phyloP scores from a whole-genome alignment of 1,140 invertebrate genomes.

The Agraylea sexmaculata region DNA sequence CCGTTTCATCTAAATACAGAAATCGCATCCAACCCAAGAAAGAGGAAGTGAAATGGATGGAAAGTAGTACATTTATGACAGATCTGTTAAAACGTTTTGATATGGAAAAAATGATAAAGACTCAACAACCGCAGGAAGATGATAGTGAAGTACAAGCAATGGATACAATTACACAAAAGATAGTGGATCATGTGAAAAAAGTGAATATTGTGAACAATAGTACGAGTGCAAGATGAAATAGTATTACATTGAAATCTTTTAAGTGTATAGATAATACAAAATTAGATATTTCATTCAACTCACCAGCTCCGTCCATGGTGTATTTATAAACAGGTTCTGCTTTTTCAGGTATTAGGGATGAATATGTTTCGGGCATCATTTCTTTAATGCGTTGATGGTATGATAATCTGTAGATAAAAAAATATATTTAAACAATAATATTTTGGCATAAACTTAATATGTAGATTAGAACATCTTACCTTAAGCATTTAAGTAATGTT shows the following conservation, averaged over 20 bases:
- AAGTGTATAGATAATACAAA: neutral
- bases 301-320: slow-evolving; percentile 66
- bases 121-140: slow-evolving; percentile 5
- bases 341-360: slow-evolving; percentile 66
- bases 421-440: slow-evolving; percentile 4
- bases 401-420: slow-evolving; percentile 60
- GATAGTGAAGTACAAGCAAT: no score
- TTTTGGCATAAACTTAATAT: slow-evolving; percentile 3
- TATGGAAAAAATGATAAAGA: slow-evolving; percentile 13
- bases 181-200: slow-evolving; percentile 14
- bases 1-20: slow-evolving; percentile 7
- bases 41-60: slow-evolving; percentile 5
- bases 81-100: slow-evolving; percentile 13
- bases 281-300: slow-evolving; percentile 26
- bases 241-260: slow-evolving; percentile 1
- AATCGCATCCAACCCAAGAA: slow-evolving; percentile 1
- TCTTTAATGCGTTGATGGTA: slow-evolving; percentile 90
- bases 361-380: slow-evolving; percentile 81
- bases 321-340: slow-evolving; percentile 76
- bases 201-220: slow-evolving; percentile 6
- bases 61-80: slow-evolving; percentile 14
- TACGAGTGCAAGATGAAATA: neutral
- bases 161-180: slow-evolving; percentile 14
- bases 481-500: slow-evolving; percentile 79
- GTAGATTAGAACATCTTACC: slow-evolving; percentile 40